Evolutionary conservation across 2,888 invertebrate species (phyloP).

Genomic region (Pyrochroa serraticornis): DNA sequence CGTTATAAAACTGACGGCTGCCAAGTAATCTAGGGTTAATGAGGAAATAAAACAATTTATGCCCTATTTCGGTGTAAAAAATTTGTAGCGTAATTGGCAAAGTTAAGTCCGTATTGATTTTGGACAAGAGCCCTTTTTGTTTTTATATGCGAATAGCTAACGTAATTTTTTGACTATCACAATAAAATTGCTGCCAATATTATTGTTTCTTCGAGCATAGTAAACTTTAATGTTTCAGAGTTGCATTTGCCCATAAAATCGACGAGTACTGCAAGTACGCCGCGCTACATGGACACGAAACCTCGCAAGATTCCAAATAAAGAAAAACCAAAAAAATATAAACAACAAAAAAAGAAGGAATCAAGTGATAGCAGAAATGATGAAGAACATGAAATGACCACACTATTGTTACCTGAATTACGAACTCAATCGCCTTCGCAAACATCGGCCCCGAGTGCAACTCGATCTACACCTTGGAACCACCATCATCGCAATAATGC

Average conservation of each 20-base stretch:
- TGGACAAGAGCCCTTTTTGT: not conserved
- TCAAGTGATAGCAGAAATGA: slow-evolving; percentile 46
- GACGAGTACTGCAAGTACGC: slow-evolving; percentile 54
- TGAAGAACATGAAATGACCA: slow-evolving; percentile 48
- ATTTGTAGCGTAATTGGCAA: too few relatives aligned
- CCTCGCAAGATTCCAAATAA: slow-evolving; percentile 52
- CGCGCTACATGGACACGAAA: slow-evolving; percentile 52
- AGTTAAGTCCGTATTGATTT: not conserved
- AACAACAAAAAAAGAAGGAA: slow-evolving; percentile 48
- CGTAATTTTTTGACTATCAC: not conserved
- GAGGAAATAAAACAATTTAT: too few relatives aligned
- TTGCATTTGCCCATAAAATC: slow-evolving; percentile 54
- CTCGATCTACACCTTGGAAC: slow-evolving; percentile 52
- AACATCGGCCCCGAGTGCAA: slow-evolving; percentile 47
- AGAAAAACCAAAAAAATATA: slow-evolving; percentile 54
- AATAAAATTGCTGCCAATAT: not conserved
- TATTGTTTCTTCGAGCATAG: not conserved
- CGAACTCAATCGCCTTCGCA: slow-evolving; percentile 44
- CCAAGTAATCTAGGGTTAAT: too few relatives aligned
- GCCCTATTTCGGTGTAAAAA: too few relatives aligned
- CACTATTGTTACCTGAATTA: slow-evolving; percentile 46
- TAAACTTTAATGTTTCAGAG: slow-evolving; percentile 41
- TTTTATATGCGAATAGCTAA: not conserved
- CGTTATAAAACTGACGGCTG: too few relatives aligned
- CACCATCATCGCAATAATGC: slow-evolving; percentile 41